A percentile compares a stretch with the other conserved stretches of the same genome.
Conservation (phyloP, 2,888 invertebrate species). For the Vandiemenella viatica region DNA sequence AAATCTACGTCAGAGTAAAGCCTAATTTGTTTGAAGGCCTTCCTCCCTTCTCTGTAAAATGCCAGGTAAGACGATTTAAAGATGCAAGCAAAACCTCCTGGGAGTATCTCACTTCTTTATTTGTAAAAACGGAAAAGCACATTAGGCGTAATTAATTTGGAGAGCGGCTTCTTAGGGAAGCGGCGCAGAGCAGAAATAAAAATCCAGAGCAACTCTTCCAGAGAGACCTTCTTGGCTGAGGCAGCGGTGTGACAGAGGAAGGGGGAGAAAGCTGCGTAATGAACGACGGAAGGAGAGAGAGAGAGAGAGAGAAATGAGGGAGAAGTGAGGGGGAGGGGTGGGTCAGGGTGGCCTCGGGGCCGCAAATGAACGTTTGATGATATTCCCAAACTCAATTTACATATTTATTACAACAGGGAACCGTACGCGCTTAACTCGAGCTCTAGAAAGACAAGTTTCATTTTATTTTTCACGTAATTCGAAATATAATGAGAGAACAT, state of each 20-base stretch:
- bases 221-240: background rate
- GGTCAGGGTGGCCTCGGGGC: background rate
- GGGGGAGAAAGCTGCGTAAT: too few relatives aligned
- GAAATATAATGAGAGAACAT: background rate
- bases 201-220: background rate
- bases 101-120: background rate
- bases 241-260: background rate
- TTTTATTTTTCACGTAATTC: background rate
- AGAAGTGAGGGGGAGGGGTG: background rate
- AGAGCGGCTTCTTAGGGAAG: conserved; percentile 3
- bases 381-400: conserved; percentile 17
- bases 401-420: conserved; percentile 14
- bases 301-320: too few relatives aligned
- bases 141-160: conserved; percentile 11
- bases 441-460: background rate
- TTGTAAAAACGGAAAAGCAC: conserved; percentile 5
- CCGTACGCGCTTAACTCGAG: background rate
- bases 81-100: too few relatives aligned
- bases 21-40: too few relatives aligned
- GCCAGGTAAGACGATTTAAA: too few relatives aligned
- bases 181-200: background rate
- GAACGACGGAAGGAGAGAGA: too few relatives aligned
- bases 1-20: too few relatives aligned
- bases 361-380: conserved; percentile 18
- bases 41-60: too few relatives aligned